Conservation (phyloP, 2,797 vertebrate genomes). For the Botia almorhae region DNA sequence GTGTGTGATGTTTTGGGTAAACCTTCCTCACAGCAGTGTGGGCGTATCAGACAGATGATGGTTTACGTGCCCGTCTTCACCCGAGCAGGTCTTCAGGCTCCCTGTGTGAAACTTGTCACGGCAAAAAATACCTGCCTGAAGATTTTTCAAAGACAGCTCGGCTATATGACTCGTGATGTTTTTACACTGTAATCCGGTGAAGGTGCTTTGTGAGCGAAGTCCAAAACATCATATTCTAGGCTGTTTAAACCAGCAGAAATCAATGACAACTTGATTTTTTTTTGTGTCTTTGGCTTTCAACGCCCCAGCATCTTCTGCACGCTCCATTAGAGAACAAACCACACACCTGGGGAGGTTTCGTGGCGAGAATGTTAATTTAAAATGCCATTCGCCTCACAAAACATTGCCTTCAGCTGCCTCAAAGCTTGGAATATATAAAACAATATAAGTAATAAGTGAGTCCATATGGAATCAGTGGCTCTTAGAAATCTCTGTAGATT, state of each 20-base stretch:
- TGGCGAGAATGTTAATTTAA: neutral
- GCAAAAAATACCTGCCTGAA: neutral
- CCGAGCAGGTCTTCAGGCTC: neutral
- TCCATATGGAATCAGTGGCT: neutral
- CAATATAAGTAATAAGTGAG: neutral
- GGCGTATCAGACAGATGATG: conserved; percentile 2
- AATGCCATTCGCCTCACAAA: conserved; percentile 1
- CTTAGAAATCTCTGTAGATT: neutral
- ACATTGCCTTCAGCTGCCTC: conserved; percentile 5
- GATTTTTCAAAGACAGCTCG: conserved; percentile 4
- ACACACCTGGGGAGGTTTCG: neutral
- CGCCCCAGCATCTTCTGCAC: neutral
- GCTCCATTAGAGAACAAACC: conserved; percentile 20
- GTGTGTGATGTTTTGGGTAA: conserved; percentile 1
- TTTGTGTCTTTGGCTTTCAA: neutral
- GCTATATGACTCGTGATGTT: conserved; percentile 5
- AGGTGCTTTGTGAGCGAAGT: conserved; percentile 5
- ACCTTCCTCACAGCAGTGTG: conserved; percentile 6
- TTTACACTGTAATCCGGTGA: neutral
- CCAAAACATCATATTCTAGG: conserved; percentile 20
- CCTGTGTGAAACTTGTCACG: conserved; percentile 31
- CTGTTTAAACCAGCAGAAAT: conserved; percentile 28
- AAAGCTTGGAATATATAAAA: conserved; percentile 4
- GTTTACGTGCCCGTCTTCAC: conserved; percentile 22
- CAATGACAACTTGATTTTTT: neutral